Evolutionary conservation across 2,113 vertebrate species (phyloP).

Genomic region (Cephalopterus ornatus): DNA sequence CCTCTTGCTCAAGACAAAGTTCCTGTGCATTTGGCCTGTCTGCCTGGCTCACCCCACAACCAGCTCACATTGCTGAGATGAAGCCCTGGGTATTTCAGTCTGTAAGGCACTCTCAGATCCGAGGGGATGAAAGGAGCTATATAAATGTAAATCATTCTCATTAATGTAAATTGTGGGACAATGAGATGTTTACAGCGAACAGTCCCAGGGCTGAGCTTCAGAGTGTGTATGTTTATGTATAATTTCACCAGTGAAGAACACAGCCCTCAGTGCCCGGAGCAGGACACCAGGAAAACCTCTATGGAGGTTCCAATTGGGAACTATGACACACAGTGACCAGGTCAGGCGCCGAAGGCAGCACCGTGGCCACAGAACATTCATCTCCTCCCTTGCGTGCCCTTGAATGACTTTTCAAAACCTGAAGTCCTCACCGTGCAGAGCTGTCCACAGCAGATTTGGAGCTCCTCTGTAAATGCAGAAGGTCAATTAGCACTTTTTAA

Average conservation of each 20-base stretch:
- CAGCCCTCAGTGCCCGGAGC: background rate
- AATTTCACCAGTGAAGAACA: background rate
- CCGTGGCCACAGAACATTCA: background rate
- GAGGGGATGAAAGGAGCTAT: constrained; percentile 45
- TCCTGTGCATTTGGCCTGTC: background rate
- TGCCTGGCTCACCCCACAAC: background rate
- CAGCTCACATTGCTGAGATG: background rate
- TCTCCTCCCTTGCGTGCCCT: background rate
- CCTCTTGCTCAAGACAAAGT: background rate
- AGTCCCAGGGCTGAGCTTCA: constrained; percentile 12
- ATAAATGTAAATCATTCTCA: constrained; percentile 56
- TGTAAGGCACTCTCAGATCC: background rate
- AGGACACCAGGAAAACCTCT: background rate
- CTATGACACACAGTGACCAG: background rate
- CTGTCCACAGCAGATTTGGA: background rate
- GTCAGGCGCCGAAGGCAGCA: background rate
- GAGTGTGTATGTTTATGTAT: background rate
- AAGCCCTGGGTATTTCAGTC: background rate
- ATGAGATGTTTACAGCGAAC: background rate
- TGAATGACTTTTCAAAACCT: background rate
- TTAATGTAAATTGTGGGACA: constrained; percentile 42
- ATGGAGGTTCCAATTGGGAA: background rate
- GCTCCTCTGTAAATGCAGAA: background rate
- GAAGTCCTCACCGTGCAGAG: background rate
- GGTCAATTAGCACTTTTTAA: background rate